Conservation (phyloP, 2,113 vertebrate species). For the Nycticebus coucang region DNA sequence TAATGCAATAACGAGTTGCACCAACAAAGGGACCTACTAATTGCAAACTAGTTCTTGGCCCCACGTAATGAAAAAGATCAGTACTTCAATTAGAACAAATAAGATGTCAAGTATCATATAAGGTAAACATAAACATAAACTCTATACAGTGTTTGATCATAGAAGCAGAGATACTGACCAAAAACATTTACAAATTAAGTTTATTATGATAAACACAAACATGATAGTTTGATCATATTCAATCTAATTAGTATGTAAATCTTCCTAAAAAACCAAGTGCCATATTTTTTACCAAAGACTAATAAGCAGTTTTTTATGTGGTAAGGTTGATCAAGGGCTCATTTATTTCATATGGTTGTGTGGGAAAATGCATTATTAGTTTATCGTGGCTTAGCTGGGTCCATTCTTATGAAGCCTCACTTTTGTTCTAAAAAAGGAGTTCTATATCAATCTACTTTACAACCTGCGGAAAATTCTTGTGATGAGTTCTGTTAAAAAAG, state of each 20-base stretch:
- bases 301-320: background rate
- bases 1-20: background rate
- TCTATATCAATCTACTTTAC: background rate
- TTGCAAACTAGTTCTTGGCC: conserved; percentile 22
- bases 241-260: background rate
- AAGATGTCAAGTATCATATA: background rate
- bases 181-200: conserved; percentile 27
- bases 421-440: background rate
- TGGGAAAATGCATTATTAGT: conserved; percentile 5
- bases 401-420: background rate
- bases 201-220: conserved; percentile 25
- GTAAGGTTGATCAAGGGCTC: background rate
- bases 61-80: background rate
- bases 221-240: background rate
- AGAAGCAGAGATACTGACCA: background rate
- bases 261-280: background rate
- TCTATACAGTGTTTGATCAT: background rate
- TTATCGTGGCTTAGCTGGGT: background rate
- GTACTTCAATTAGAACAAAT: conserved; percentile 36
- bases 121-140: background rate
- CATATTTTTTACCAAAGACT: background rate
- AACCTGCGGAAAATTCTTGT: conserved; percentile 7
- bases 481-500: background rate
- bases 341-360: background rate
- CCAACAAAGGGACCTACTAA: background rate